Evolutionary conservation across 2,888 invertebrate genomes (phyloP).

Genomic region (Beris morrisii): DNA sequence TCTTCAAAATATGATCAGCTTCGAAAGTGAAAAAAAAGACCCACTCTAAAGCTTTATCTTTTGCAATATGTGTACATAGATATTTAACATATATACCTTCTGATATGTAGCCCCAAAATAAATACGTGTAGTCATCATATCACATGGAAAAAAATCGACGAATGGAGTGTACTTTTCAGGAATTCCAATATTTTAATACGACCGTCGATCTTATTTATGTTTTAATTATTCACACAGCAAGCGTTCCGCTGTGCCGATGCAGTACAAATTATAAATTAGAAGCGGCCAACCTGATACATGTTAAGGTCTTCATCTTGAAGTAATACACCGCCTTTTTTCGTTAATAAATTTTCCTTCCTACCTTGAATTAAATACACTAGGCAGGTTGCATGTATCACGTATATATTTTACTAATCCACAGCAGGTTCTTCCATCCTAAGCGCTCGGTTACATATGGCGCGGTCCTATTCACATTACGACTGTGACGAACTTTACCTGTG

Average conservation of each 20-base stretch:
- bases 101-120: too few relatives aligned
- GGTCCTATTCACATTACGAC: too few relatives aligned
- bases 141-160: background rate
- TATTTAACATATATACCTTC: too few relatives aligned
- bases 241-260: conserved; percentile 14
- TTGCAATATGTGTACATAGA: too few relatives aligned
- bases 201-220: conserved; percentile 16
- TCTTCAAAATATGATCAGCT: too few relatives aligned
- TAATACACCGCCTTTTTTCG: conserved; percentile 7
- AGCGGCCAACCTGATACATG: conserved; percentile 13
- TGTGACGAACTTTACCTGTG: too few relatives aligned
- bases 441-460: too few relatives aligned
- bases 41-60: too few relatives aligned
- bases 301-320: conserved; percentile 18
- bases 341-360: conserved; percentile 5
- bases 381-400: background rate
- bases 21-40: too few relatives aligned
- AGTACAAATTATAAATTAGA: conserved; percentile 25
- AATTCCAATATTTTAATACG: conserved; percentile 10
- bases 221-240: conserved; percentile 29
- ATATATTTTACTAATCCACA: conserved; percentile 11
- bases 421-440: background rate
- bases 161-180: background rate
- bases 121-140: too few relatives aligned
- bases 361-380: background rate